A percentile compares a stretch with the other conserved stretches of the same genome.
Conservation (phyloP, 2,888 invertebrate species). For the Drosophila rubida region DNA sequence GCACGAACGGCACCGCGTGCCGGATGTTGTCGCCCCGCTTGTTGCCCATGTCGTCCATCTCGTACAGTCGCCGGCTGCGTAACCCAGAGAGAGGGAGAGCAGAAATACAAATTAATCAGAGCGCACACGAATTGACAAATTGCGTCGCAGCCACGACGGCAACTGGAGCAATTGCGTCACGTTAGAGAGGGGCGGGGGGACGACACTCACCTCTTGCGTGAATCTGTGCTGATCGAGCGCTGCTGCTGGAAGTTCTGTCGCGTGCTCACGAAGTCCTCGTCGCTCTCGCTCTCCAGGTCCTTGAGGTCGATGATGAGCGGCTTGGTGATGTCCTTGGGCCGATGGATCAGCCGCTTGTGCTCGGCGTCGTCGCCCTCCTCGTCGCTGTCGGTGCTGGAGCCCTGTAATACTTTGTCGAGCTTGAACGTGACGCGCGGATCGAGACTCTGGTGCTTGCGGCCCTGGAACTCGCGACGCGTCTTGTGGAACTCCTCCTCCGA, state of each 20-base stretch:
- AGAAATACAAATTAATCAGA: constrained; percentile 1
- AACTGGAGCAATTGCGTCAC: constrained; percentile 8
- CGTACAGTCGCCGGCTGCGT: constrained; percentile 85
- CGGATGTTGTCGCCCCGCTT: constrained; percentile 88
- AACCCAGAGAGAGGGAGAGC: not conserved
- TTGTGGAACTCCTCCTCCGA: constrained; percentile 85
- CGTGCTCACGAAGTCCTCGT: constrained; percentile 86
- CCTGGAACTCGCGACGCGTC: constrained; percentile 84
- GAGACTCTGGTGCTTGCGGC: constrained; percentile 85
- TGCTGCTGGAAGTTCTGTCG: constrained; percentile 88
- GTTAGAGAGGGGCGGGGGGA: not conserved
- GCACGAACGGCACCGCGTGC: constrained; percentile 87
- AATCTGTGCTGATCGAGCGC: constrained; percentile 88
- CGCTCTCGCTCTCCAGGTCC: constrained; percentile 84
- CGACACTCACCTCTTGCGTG: constrained; percentile 86
- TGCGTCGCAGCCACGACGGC: constrained; percentile 24
- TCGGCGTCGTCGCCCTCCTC: constrained; percentile 84
- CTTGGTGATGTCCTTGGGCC: constrained; percentile 85
- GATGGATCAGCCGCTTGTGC: constrained; percentile 83
- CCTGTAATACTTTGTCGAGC: constrained; percentile 83
- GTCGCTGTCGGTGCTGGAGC: constrained; percentile 83
- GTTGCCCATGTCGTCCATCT: constrained; percentile 88
- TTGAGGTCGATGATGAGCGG: constrained; percentile 85
- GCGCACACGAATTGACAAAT: not conserved
- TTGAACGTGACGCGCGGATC: constrained; percentile 85